Percentiles rank a stretch among this genome's conserved stretches.
Evolutionary conservation across 2,113 vertebrate species (phyloP).

Genomic region (Myxocyprinus asiaticus): DNA sequence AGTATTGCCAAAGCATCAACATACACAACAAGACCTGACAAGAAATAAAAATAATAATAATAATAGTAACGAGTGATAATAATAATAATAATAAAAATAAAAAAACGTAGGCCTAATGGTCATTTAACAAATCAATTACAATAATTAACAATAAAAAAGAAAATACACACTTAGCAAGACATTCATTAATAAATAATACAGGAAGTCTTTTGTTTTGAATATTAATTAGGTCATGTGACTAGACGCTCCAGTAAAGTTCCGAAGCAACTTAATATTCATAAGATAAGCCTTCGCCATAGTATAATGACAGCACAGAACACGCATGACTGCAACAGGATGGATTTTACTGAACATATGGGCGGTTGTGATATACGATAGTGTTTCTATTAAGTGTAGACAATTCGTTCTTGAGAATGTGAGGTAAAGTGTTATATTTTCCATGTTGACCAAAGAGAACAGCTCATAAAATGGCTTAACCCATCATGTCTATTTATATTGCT

Average conservation of each 20-base stretch:
- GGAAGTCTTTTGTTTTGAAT: neutral
- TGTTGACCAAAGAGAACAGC: too few relatives aligned
- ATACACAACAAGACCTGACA: too few relatives aligned
- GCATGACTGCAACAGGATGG: neutral
- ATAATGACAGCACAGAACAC: neutral
- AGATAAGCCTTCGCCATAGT: neutral
- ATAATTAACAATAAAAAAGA: too few relatives aligned
- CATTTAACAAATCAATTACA: too few relatives aligned
- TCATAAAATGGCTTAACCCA: neutral
- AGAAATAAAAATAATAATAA: too few relatives aligned
- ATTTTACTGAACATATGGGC: neutral
- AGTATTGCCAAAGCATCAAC: too few relatives aligned
- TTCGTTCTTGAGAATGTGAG: neutral
- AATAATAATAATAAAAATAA: too few relatives aligned
- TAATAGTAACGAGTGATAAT: too few relatives aligned
- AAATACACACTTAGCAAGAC: too few relatives aligned
- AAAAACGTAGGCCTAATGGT: too few relatives aligned
- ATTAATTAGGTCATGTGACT: neutral
- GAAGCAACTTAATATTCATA: neutral
- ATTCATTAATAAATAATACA: too few relatives aligned
- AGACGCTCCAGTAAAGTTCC: neutral
- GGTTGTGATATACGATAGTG: conserved; percentile 1
- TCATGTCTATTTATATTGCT: too few relatives aligned
- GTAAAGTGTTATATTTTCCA: neutral
- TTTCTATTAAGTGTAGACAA: neutral